Evolutionary conservation across 2,797 vertebrate species (phyloP).

Genomic region (Delichon dasypus): DNA sequence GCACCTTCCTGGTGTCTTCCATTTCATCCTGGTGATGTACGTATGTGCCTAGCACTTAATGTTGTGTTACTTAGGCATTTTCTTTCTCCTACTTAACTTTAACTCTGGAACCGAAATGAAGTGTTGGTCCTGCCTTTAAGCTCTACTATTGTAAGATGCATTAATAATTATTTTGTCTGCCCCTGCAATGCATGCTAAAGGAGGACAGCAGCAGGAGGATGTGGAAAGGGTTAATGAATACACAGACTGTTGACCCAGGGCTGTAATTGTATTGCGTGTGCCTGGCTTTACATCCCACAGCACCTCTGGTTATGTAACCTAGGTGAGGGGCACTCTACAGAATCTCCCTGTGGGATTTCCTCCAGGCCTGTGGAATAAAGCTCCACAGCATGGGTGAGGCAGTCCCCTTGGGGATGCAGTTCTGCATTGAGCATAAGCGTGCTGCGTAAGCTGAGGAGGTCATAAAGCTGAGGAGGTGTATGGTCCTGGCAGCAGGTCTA

Average conservation of each 20-base stretch:
- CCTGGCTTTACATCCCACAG: neutral
- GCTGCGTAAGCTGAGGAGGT: neutral
- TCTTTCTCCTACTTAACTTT: neutral
- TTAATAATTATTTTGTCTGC: neutral
- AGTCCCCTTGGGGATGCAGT: neutral
- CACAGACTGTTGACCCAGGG: neutral
- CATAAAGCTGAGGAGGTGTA: neutral
- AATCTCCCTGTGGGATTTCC: neutral
- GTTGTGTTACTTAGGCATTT: neutral
- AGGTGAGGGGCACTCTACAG: too few relatives aligned
- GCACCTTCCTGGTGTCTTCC: neutral
- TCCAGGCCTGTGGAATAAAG: neutral
- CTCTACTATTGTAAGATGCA: neutral
- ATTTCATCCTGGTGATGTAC: neutral
- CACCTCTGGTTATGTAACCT: neutral
- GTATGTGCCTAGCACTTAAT: neutral
- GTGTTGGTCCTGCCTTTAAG: neutral
- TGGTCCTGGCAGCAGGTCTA: neutral
- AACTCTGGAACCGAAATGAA: neutral
- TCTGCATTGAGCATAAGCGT: neutral
- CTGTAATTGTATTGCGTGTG: neutral
- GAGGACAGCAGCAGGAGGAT: neutral
- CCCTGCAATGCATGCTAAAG: neutral
- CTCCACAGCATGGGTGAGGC: neutral
- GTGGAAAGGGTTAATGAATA: neutral